Base-by-base conservation (phyloP, 2,888 invertebrate species). In the Athalia rosae region DNA sequence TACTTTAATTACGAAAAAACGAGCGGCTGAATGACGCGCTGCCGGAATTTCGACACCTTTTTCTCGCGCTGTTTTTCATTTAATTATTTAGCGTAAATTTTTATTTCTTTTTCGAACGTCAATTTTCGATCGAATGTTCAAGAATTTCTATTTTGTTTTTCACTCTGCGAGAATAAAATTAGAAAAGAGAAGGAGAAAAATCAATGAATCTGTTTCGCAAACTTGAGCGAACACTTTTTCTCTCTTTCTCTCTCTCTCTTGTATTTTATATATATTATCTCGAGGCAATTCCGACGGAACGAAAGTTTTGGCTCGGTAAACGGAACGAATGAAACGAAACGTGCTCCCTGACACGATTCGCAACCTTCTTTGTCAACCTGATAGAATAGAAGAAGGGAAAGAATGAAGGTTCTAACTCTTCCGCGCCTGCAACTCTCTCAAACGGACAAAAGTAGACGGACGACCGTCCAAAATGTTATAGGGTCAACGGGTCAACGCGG, bases 271-370 rank as follows among this genome's bases (percentile, higher is more conserved):
- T 50, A 7, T 53, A 53, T 53, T n/a, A 4, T 9, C n/a, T 28
- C 8, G 43, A 41, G 43, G 58, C 8, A n/a, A 71, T 45, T 43
- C 9, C 8, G 13, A n/a, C 8, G 48, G 43, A 45, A 6, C n/a
- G n/a, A 71, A 71, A 71, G 28, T 58, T 71, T 43, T 13, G 45
- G 45, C 58, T 71, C 41, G 56, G 58, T 71, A 71, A 71, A 71
- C 71, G 71, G 71, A 71, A 56, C 71, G 71, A 71, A 71, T 71
- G 71, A 71, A 71, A 13, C 71, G 58, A 58, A 71, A 71, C 15
- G 58, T 58, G 71, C 58, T 58, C 71, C 71, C 41, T 43, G 71
- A 71, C 58, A 71, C 58, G 56, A 71, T 58, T 58, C 71, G 50
- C 53, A 2, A 53, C 50, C 56, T 58, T 71, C 58, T 71, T 58